A percentile compares a stretch with the other conserved stretches of the same genome.
Conservation (phyloP, 2,888 invertebrate species). For the Drosophila atripex region DNA sequence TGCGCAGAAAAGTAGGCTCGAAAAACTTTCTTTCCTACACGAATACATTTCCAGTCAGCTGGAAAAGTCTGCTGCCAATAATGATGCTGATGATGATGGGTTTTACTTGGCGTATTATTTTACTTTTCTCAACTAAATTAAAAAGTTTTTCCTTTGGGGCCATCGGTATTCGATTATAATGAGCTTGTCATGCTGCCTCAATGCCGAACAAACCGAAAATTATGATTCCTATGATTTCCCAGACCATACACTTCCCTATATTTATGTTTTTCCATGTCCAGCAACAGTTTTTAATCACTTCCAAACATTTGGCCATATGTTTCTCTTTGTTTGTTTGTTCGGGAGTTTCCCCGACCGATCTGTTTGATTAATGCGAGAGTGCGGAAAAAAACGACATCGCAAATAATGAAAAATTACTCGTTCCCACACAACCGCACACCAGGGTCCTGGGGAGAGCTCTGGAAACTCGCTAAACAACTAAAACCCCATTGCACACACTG, state of each 20-base stretch:
- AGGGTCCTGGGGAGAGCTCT: not conserved
- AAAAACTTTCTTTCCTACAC: constrained; percentile 61
- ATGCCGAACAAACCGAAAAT: constrained; percentile 5
- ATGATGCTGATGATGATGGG: constrained; percentile 38
- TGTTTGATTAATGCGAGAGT: constrained; percentile 64
- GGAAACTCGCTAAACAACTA: constrained; percentile 60
- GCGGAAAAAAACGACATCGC: constrained; percentile 52
- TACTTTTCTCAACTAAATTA: constrained; percentile 69
- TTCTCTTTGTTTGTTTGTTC: constrained; percentile 26
- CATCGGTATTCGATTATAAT: constrained; percentile 54
- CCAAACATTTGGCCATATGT: constrained; percentile 12
- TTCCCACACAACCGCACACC: constrained; percentile 12
- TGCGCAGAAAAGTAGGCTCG: constrained; percentile 65
- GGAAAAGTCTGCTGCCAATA: constrained; percentile 27
- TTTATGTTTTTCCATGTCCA: not conserved
- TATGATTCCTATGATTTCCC: not conserved
- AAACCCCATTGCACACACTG: constrained; percentile 46
- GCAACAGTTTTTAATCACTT: constrained; percentile 32
- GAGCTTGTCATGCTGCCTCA: constrained; percentile 60
- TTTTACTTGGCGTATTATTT: constrained; percentile 57
- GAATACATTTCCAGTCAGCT: constrained; percentile 54
- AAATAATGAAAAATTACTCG: constrained; percentile 74
- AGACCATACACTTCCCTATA: not conserved
- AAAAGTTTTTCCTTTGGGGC: constrained; percentile 57
- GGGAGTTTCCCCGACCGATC: constrained; percentile 38